A percentile compares a stretch with the other conserved stretches of the same genome.
Conservation (phyloP, 2,113 vertebrate species). For the Megaceryle torquata region DNA sequence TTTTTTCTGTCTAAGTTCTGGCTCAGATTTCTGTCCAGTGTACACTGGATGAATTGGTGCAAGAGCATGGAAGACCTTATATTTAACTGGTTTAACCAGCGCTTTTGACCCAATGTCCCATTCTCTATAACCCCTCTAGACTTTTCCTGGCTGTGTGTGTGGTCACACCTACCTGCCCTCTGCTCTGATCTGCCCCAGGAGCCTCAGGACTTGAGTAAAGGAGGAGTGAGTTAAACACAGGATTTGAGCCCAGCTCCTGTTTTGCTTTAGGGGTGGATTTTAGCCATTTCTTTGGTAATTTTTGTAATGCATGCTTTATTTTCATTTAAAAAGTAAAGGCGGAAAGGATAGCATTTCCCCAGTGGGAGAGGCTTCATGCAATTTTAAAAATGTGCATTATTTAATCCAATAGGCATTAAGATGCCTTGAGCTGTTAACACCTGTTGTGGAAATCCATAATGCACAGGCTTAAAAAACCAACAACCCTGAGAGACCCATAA, state of each 20-base stretch:
- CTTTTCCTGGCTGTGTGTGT: background rate
- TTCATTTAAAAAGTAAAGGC: background rate
- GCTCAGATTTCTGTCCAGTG: background rate
- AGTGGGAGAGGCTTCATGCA: slow-evolving; percentile 48
- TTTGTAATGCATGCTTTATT: background rate
- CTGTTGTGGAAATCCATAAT: slow-evolving; percentile 59
- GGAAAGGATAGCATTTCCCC: slow-evolving; percentile 9
- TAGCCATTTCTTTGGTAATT: background rate
- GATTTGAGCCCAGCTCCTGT: background rate
- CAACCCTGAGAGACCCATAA: slow-evolving; percentile 38
- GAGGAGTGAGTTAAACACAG: background rate
- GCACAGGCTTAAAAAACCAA: slow-evolving; percentile 41
- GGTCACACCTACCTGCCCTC: rapidly evolving
- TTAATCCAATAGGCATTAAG: slow-evolving; percentile 62
- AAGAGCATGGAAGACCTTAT: background rate
- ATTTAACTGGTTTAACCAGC: background rate
- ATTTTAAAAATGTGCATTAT: slow-evolving; percentile 65
- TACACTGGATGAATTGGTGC: background rate
- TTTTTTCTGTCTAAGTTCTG: background rate
- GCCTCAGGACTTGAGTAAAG: background rate
- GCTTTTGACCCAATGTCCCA: background rate
- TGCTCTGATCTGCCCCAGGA: background rate
- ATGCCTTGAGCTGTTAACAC: slow-evolving; percentile 58
- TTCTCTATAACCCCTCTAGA: background rate
- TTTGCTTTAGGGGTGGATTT: background rate